A percentile compares a stretch with the other conserved stretches of the same genome.
Evolutionary conservation across 2,797 vertebrate species (phyloP).

Genomic region (Peromyscus attwateri): DNA sequence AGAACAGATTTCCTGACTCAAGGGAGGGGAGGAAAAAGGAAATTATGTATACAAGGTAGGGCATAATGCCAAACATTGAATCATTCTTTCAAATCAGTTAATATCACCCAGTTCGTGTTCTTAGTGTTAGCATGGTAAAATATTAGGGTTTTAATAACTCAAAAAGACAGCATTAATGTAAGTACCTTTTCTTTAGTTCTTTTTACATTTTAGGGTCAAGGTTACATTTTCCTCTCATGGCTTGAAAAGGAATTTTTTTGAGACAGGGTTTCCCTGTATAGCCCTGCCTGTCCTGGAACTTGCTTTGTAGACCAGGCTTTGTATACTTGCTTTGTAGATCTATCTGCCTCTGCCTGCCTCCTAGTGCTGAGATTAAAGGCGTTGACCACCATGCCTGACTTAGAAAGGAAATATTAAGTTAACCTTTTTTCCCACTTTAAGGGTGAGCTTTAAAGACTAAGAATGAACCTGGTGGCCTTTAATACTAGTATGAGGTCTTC

Average conservation of each 20-base stretch:
- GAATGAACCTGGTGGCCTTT: constrained; percentile 21
- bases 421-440: constrained; percentile 19
- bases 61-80: constrained; percentile 86
- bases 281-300: neutral
- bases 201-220: constrained; percentile 66
- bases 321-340: neutral
- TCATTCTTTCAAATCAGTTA: constrained; percentile 88
- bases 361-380: neutral
- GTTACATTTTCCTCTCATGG: constrained; percentile 49
- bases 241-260: constrained; percentile 29
- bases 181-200: constrained; percentile 63
- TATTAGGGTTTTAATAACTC: constrained; percentile 74
- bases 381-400: neutral
- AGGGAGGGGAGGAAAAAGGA: constrained; percentile 89
- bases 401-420: constrained; percentile 56
- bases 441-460: constrained; percentile 40
- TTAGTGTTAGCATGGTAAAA: constrained; percentile 67
- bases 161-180: constrained; percentile 56
- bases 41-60: constrained; percentile 86
- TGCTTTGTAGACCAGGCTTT: neutral
- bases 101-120: constrained; percentile 80
- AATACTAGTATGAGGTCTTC: constrained; percentile 2
- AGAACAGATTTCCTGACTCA: constrained; percentile 87
- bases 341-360: neutral
- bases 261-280: neutral